phyloP scores from a whole-genome alignment of 1,140 invertebrate species.

The Cheumatopsyche charites region DNA sequence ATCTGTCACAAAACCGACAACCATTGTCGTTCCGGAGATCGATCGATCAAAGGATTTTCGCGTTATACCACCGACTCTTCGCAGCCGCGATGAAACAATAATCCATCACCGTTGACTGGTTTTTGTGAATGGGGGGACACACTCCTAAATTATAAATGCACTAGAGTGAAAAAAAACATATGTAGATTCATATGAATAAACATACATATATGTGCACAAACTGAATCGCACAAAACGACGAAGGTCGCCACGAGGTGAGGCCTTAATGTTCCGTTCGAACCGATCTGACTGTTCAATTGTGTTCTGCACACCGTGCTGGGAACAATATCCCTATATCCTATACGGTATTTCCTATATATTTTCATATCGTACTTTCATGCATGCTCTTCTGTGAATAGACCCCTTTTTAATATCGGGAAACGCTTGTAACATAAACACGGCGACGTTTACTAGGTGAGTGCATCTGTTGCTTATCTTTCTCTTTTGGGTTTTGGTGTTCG shows the following conservation, averaged over 20 bases:
- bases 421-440: no score
- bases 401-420: no score
- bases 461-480: neutral
- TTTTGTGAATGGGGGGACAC: conserved; percentile 36
- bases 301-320: conserved; percentile 13
- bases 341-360: neutral
- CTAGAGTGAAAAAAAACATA: neutral
- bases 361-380: no score
- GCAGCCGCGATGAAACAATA: conserved; percentile 19
- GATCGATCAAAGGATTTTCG: conserved; percentile 16
- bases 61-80: conserved; percentile 14
- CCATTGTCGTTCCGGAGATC: conserved; percentile 6
- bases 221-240: conserved; percentile 8
- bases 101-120: conserved; percentile 39
- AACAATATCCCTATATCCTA: conserved; percentile 31
- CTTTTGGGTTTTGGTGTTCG: conserved; percentile 9
- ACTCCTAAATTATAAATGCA: conserved; percentile 30
- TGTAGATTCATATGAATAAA: no score
- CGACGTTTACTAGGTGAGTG: neutral
- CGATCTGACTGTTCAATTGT: conserved; percentile 29
- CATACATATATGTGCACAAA: conserved; percentile 3
- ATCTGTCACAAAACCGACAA: no score
- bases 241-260: conserved; percentile 32
- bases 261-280: conserved; percentile 24
- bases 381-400: no score